Conservation (phyloP, 2,888 invertebrate genomes). For the Diaprepes abbreviatus region DNA sequence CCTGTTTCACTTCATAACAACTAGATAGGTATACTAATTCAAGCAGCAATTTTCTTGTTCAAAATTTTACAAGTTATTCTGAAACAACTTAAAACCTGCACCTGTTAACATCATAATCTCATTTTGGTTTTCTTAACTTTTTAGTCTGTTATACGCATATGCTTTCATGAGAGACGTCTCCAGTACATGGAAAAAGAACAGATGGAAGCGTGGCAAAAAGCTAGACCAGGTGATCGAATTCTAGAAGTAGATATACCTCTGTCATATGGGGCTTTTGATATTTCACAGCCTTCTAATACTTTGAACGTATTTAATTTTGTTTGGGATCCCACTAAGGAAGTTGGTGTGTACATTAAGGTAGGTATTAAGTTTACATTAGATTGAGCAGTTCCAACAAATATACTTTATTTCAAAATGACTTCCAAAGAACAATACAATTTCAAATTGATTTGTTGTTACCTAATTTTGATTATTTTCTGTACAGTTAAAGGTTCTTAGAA, state of each 20-base stretch:
- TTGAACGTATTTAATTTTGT: constrained; percentile 89
- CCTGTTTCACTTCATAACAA: no score
- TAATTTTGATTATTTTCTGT: no score
- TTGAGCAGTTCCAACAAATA: no score
- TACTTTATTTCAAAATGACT: no score
- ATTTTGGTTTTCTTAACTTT: constrained; percentile 46
- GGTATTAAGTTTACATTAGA: constrained; percentile 10
- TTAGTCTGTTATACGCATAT: constrained; percentile 90
- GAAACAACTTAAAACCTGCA: no score
- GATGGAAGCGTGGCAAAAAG: constrained; percentile 90
- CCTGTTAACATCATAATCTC: constrained; percentile 5
- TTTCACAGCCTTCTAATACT: constrained; percentile 78
- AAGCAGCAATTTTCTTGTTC: no score
- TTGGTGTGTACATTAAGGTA: constrained; percentile 94
- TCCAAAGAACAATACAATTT: no score
- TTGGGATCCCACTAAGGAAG: constrained; percentile 97
- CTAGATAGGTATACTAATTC: no score
- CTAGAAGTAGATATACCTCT: constrained; percentile 94
- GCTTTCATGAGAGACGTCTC: constrained; percentile 95
- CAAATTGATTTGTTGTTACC: no score
- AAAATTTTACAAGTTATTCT: no score
- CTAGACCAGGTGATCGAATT: constrained; percentile 91
- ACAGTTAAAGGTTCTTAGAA: no score
- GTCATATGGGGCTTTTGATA: constrained; percentile 91
- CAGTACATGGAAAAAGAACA: constrained; percentile 97